Evolutionary conservation across 2,113 vertebrate species (phyloP).

Genomic region (Phylloscopus trochilus): DNA sequence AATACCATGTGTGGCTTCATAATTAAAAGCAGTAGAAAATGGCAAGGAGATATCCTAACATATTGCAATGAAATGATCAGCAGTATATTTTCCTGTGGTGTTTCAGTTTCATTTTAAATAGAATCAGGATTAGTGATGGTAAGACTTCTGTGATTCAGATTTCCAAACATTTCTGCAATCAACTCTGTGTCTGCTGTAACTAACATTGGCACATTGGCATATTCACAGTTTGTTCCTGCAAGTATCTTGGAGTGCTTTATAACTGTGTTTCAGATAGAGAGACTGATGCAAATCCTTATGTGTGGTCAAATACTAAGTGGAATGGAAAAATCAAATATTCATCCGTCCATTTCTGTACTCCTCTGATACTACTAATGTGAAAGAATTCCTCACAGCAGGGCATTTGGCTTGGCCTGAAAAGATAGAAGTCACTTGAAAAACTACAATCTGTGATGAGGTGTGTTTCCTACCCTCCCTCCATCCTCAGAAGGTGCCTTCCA

Average conservation of each 20-base stretch:
- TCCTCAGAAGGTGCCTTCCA: neutral
- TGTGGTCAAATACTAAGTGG: neutral
- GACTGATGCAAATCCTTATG: neutral
- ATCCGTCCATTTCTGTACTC: neutral
- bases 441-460: neutral
- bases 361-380: neutral
- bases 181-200: neutral
- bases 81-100: neutral
- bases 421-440: neutral
- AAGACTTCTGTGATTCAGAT: neutral
- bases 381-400: neutral
- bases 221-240: neutral
- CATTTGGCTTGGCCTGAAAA: neutral
- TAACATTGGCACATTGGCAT: neutral
- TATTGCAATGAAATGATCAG: neutral
- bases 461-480: neutral
- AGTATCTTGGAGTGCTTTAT: neutral
- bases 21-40: neutral
- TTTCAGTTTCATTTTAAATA: neutral
- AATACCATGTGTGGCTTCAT: neutral
- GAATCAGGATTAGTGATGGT: neutral
- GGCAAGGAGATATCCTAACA: neutral
- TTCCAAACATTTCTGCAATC: neutral
- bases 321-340: neutral
- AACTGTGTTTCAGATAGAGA: neutral